Evolutionary conservation across 2,113 vertebrate genomes (phyloP).

Genomic region (Toxostoma redivivum): DNA sequence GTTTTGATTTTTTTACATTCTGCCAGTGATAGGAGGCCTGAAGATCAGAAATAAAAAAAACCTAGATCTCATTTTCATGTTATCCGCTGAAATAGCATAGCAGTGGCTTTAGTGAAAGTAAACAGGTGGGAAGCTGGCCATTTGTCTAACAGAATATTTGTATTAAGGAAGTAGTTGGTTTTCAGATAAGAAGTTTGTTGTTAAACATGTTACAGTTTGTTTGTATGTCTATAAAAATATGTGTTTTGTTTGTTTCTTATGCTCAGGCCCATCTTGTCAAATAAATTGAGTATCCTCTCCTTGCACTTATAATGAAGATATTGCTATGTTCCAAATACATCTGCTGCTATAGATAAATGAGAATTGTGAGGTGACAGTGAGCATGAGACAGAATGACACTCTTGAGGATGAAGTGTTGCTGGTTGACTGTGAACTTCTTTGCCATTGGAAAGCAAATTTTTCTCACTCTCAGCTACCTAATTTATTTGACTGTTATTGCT

Average conservation of each 20-base stretch:
- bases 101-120: not conserved
- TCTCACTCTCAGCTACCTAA: not conserved
- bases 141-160: not conserved
- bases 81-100: not conserved
- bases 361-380: not conserved
- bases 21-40: not conserved
- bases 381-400: not conserved
- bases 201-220: rapidly evolving
- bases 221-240: not conserved
- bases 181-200: not conserved
- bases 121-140: not conserved
- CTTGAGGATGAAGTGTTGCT: not conserved
- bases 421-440: not conserved
- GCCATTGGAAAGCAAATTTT: not conserved
- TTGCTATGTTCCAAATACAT: not conserved
- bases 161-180: not conserved
- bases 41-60: not conserved
- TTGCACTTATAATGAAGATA: not conserved
- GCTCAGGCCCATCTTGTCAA: not conserved
- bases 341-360: not conserved
- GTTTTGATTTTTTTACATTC: not conserved
- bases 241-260: not conserved
- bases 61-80: not conserved
- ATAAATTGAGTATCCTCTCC: not conserved
- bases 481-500: not conserved